These are phyloP conservation scores for Brachyalestes nurse DNA, from an alignment of 2,797 vertebrate genomes.

Conservation along the genomic window DNA sequence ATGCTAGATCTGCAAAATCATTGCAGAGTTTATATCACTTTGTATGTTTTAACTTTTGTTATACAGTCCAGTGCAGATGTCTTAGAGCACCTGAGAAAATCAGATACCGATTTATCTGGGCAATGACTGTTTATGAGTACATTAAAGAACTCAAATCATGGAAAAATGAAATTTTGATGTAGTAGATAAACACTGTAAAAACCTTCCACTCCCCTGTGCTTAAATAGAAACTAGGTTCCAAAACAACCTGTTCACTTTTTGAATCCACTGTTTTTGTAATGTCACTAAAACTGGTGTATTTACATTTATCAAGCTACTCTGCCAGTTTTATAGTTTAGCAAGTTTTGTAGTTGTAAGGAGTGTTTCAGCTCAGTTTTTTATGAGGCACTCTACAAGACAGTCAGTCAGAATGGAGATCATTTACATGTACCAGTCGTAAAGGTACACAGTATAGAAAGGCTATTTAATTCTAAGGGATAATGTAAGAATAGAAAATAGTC, in stretches of 20 bases:
- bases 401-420: neutral
- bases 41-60: neutral
- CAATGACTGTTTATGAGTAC: neutral
- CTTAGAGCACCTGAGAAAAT: no score
- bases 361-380: neutral
- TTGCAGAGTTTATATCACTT: neutral
- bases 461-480: neutral
- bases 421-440: neutral
- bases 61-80: no score
- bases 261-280: no score
- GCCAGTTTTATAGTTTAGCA: no score
- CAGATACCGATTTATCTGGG: neutral
- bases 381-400: neutral
- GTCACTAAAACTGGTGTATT: no score
- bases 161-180: neutral
- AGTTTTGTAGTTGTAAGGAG: neutral
- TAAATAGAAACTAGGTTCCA: neutral
- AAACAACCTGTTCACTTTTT: neutral
- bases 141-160: neutral
- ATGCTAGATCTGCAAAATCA: neutral
- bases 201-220: no score
- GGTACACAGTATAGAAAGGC: neutral
- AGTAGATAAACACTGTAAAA: neutral
- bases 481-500: neutral
- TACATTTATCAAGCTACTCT: no score